Percentiles rank a stretch among this genome's conserved stretches.
These are phyloP conservation scores for Labeo catla DNA, from an alignment of 2,113 vertebrate species.

Conservation along the genomic window DNA sequence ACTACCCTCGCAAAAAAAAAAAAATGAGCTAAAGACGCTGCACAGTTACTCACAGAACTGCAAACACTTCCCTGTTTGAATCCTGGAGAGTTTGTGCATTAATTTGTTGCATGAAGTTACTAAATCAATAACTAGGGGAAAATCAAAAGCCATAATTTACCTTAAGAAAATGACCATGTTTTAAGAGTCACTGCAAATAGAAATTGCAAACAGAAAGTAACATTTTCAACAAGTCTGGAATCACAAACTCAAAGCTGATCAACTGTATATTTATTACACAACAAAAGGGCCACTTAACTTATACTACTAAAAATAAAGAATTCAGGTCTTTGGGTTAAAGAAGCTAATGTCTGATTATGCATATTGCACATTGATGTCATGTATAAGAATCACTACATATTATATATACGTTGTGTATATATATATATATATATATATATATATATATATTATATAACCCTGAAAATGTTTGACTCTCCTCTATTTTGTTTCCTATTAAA, in stretches of 20 bases:
- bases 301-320: not conserved
- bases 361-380: no score
- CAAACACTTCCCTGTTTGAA: not conserved
- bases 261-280: not conserved
- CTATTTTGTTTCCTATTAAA: not conserved
- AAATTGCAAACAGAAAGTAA: not conserved
- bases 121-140: not conserved
- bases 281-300: not conserved
- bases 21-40: conserved; percentile 9
- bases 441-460: not conserved
- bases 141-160: not conserved
- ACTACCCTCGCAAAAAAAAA: conserved; percentile 51
- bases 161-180: not conserved
- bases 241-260: not conserved
- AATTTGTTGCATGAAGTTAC: not conserved
- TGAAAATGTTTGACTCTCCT: not conserved
- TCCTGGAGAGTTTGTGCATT: not conserved
- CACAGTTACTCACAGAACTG: not conserved
- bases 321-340: not conserved
- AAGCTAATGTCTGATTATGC: not conserved
- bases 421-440: no score
- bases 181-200: not conserved
- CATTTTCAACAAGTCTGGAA: not conserved
- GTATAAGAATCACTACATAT: not conserved
- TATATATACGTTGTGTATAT: no score